Conservation (phyloP, 2,113 vertebrate genomes). For the Hemicordylus capensis region DNA sequence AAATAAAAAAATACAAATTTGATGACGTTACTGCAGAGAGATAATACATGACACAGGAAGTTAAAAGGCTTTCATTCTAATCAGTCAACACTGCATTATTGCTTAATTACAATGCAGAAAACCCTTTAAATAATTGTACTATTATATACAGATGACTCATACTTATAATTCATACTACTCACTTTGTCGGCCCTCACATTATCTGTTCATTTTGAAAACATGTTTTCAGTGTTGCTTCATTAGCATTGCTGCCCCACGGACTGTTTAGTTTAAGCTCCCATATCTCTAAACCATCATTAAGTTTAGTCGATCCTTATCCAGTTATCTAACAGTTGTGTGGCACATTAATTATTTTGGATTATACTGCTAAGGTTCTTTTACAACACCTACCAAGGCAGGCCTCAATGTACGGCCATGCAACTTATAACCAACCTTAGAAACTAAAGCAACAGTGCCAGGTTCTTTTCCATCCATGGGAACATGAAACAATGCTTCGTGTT, state of each 20-base stretch:
- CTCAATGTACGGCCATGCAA: constrained; percentile 93
- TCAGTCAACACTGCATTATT: not conserved
- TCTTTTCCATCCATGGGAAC: constrained; percentile 86
- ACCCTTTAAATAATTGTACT: constrained; percentile 16
- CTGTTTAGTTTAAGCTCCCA: constrained; percentile 18
- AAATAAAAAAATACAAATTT: not conserved
- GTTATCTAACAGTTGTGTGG: constrained; percentile 54
- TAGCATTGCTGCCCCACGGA: constrained; percentile 22
- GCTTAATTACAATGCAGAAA: not conserved
- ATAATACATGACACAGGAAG: not conserved
- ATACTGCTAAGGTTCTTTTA: constrained; percentile 81
- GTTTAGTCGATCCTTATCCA: constrained; percentile 22
- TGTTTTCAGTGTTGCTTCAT: not conserved
- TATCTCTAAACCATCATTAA: not conserved
- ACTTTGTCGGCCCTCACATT: not conserved
- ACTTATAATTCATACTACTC: not conserved
- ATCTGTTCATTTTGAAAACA: not conserved
- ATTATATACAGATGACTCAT: not conserved
- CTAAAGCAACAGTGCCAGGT: constrained; percentile 88
- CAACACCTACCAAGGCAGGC: constrained; percentile 94
- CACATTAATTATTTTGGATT: constrained; percentile 1
- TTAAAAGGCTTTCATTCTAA: constrained; percentile 19
- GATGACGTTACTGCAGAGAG: not conserved
- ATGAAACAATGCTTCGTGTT: constrained; percentile 95
- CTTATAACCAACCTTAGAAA: constrained; percentile 97